Evolutionary conservation across 1,140 invertebrate genomes (phyloP), one percentile per base, ranked within the genome.

Genomic region (Acromyrmex heyeri): DNA sequence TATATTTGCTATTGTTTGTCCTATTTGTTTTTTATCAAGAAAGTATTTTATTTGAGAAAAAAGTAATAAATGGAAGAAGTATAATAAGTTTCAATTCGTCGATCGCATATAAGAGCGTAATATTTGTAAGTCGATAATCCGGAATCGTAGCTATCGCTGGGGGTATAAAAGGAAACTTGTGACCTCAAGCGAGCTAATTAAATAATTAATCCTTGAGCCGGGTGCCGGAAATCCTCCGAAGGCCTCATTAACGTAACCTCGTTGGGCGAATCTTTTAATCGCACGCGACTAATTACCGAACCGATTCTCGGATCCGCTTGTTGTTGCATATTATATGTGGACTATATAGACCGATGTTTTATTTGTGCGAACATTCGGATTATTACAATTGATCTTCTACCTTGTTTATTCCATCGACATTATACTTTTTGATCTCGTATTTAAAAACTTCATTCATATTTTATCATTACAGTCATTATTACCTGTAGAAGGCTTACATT

Each of bases 171-270:
- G 14, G 10, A 48, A 75, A 48, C 12, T 48, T 27, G 67, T 61
- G 34, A 82, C 10, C 30, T 38, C 55, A 24, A 48, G 24, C 30
- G 48, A 69, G 27, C 24, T 50, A 27, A 83, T 81, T 16, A 72
- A 73, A 73, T 44, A 73, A 83, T 83, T 75, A 62, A 73, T 75
- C 18, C 57, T 83, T 38, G 24, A 38, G n/a, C 18, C 24, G 34
- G 38, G 3, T 12, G 4, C 14, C 44, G 53, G 38, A 4, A 61
- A 14, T 14, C 14, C 55, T 82, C 34, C 44, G 24, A 27, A 62
- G 55, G 27, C 24, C 69, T 83, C 38, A 61, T 83, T 83, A 83
- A 30, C 79, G 18, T 83, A 61, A 83, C 61, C 14, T 50, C 55
- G 2, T 67, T 18, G 50, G 30, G 8, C 48, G 34, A 44, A 50